Evolutionary conservation across 2,888 invertebrate genomes (phyloP).

Genomic region (Masnerella sp.): DNA sequence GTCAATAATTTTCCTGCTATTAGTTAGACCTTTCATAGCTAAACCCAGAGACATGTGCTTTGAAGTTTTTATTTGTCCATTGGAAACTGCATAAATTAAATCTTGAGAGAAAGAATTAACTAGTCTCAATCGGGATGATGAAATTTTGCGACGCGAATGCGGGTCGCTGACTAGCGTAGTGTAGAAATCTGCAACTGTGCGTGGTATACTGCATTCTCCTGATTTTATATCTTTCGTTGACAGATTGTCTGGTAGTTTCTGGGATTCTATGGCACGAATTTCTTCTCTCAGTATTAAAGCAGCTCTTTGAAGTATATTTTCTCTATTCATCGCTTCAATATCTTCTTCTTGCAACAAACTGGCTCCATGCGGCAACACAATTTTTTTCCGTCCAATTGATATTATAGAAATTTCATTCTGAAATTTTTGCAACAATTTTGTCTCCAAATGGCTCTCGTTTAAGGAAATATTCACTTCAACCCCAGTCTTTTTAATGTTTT

Average conservation of each 20-base stretch:
- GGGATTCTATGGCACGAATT: constrained; percentile 14
- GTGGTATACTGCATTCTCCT: constrained; percentile 49
- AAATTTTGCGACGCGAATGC: constrained; percentile 20
- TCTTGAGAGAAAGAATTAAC: constrained; percentile 51
- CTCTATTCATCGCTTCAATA: constrained; percentile 10
- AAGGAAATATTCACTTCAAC: neutral
- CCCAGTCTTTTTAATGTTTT: neutral
- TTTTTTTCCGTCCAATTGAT: constrained; percentile 13
- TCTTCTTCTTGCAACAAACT: constrained; percentile 1
- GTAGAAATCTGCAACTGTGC: constrained; percentile 17
- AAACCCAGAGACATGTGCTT: constrained; percentile 67
- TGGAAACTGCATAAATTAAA: constrained; percentile 58
- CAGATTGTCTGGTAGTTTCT: constrained; percentile 6
- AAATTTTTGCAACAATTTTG: constrained; percentile 10
- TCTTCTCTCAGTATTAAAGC: constrained; percentile 29
- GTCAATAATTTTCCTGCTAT: constrained; percentile 62
- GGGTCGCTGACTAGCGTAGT: constrained; percentile 6
- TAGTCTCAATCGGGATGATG: constrained; percentile 7
- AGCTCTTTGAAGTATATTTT: constrained; percentile 7
- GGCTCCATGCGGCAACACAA: constrained; percentile 16
- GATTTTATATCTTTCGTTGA: constrained; percentile 19
- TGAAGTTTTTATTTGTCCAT: constrained; percentile 63
- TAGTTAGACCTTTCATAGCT: constrained; percentile 64
- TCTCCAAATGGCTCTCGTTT: constrained; percentile 14
- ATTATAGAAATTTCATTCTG: constrained; percentile 11